Evolutionary conservation across 2,113 vertebrate species (phyloP).

Genomic region (cat (Felis catus)): DNA sequence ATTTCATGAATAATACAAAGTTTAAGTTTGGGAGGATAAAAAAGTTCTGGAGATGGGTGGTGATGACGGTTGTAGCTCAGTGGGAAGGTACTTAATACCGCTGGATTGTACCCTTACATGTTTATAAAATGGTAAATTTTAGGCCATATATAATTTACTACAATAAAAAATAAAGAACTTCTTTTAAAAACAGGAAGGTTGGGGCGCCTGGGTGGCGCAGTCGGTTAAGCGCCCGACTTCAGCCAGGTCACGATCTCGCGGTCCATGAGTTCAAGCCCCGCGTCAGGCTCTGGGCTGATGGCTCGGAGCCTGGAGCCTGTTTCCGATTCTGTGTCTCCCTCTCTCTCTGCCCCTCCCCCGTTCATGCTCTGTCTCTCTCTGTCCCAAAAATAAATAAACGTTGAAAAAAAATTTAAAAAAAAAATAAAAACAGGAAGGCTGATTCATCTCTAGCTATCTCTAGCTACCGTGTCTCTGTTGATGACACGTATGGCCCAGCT

Average conservation of each 20-base stretch:
- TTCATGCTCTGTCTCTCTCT: no score
- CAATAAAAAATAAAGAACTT: background rate
- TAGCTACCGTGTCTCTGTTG: background rate
- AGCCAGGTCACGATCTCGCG: no score
- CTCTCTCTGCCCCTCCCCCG: no score
- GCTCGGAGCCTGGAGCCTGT: no score
- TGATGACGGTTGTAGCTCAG: background rate
- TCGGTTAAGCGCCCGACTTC: no score
- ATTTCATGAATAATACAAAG: background rate
- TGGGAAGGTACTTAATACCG: background rate
- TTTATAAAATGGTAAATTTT: background rate
- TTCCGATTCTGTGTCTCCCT: no score
- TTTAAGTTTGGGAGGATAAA: background rate
- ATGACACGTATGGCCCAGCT: background rate
- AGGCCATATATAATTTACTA: background rate
- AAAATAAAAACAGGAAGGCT: background rate
- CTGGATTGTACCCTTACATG: background rate
- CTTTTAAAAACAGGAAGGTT: background rate
- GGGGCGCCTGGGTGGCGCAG: no score
- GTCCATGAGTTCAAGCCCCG: no score
- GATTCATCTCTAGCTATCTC: background rate
- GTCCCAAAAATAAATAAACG: no score
- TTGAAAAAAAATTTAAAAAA: no score
- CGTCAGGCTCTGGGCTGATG: no score
- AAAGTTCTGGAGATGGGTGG: background rate